Percentiles rank a stretch among this genome's conserved stretches.
These are phyloP conservation scores for Phortica variegata DNA, from an alignment of 1,140 invertebrate species.

Conservation along the genomic window DNA sequence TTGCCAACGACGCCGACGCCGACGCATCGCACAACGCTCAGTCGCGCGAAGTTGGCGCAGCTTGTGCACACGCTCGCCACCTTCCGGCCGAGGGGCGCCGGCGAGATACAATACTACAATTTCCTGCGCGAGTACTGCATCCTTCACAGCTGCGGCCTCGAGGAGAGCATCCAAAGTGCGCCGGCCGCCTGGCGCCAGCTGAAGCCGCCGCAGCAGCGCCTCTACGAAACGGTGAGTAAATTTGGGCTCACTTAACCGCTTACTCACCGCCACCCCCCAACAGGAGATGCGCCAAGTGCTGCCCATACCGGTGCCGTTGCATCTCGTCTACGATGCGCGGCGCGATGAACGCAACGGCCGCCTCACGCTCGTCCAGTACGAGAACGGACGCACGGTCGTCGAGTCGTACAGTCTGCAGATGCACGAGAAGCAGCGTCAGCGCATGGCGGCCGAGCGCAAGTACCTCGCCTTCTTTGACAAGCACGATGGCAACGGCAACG, in stretches of 20 bases:
- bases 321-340: conserved; percentile 31
- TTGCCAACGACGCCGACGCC: no score
- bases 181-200: conserved; percentile 18
- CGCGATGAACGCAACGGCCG: conserved; percentile 33
- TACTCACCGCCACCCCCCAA: not conserved
- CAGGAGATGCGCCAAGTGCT: conserved; percentile 30
- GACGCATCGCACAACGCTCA: no score
- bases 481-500: no score
- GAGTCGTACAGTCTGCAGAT: conserved; percentile 27
- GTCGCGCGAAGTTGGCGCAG: conserved; percentile 16
- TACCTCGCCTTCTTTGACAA: no score
- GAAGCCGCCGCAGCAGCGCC: conserved; percentile 9
- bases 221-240: conserved; percentile 34
- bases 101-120: conserved; percentile 37
- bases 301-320: conserved; percentile 35
- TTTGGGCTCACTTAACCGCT: not conserved
- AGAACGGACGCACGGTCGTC: conserved; percentile 9
- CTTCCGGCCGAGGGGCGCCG: conserved; percentile 27
- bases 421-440: no score
- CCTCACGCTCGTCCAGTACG: conserved; percentile 21
- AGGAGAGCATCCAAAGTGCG: conserved; percentile 32
- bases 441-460: no score
- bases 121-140: conserved; percentile 37
- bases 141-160: conserved; percentile 40
- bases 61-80: conserved; percentile 22